Evolutionary conservation across 2,888 invertebrate genomes (phyloP).

Genomic region (Melanostoma scalare): DNA sequence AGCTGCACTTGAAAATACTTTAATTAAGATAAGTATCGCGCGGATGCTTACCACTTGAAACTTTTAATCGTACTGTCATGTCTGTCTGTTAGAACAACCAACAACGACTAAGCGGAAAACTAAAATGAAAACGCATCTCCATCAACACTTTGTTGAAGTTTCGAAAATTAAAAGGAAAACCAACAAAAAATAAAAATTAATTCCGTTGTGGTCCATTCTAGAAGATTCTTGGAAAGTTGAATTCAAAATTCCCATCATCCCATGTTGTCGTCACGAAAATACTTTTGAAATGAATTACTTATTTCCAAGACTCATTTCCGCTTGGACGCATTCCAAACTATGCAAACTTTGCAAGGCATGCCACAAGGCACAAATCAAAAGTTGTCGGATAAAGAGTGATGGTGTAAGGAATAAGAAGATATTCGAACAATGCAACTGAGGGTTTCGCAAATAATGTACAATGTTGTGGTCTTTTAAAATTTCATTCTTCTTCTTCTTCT

Average conservation of each 20-base stretch:
- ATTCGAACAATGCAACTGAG: constrained; percentile 36
- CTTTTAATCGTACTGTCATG: neutral
- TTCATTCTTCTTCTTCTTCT: constrained; percentile 5
- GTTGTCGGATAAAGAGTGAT: constrained; percentile 38
- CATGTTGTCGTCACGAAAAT: constrained; percentile 36
- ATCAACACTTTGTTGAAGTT: constrained; percentile 30
- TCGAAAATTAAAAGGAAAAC: neutral
- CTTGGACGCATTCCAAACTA: constrained; percentile 58
- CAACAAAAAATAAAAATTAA: neutral
- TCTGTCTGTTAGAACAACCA: neutral
- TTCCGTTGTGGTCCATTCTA: constrained; percentile 16
- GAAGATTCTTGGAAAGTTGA: neutral
- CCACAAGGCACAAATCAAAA: constrained; percentile 66
- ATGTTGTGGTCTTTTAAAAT: constrained; percentile 31
- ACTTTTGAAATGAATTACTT: constrained; percentile 55
- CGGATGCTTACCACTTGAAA: constrained; percentile 6
- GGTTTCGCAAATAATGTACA: constrained; percentile 49
- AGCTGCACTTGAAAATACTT: neutral
- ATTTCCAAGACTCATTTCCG: constrained; percentile 49
- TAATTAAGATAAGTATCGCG: constrained; percentile 25
- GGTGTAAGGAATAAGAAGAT: constrained; percentile 34
- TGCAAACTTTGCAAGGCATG: constrained; percentile 66
- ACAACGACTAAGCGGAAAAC: constrained; percentile 3
- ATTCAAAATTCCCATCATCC: constrained; percentile 8
- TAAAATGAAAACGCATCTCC: constrained; percentile 21